Base-by-base conservation (phyloP, 2,797 vertebrate species). In the Oryzias dopingdopingensis region DNA sequence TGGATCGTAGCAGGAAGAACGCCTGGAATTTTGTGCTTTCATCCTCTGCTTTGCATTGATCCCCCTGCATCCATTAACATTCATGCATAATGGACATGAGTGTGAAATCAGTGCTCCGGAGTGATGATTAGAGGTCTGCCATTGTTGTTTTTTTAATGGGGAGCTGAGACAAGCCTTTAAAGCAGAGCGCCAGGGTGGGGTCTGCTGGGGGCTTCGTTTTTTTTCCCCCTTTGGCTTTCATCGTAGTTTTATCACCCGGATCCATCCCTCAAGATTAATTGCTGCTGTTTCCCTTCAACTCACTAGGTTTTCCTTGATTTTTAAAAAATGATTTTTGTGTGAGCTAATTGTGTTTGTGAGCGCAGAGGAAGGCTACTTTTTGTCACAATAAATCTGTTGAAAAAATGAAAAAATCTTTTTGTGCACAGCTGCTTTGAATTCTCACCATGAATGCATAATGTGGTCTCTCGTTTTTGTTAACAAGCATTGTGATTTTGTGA, bases 11-110 rank as follows among this genome's bases (percentile, higher is more conserved):
- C 67, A 69, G 63, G 68, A 68, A 53, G 69, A 72, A 70, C 56
- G 63, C 32, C 32, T 53, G 26, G 53, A 82, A 80, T 76, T 67
- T 22, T 61, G 54, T 67, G 53, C 79, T 79, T 87, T 84, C 84
- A 79, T 78, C 74, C 83, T 81, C 81, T 71, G 61, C 63, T 85
- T 78, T 74, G 71, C 70, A 88, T 77, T 83, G 84, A 86, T 82
- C 82, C 69, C 67, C 72, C 32, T 80, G 80, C 73, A 80, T 87
- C 70, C 77, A 83, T 81, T 89, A 81, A 88, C 84, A 90, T 86
- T 88, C 83, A 88, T 83, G 76, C 74, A 87, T 85, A 88, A 90
- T 80, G 59, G 77, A 62, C 64, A 32, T 68, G 72, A 72, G 84
- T 80, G 70, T 81, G 76, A 85, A 86, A 82, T 79, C 64, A 48